Percentiles rank a stretch among this genome's conserved stretches.
phyloP scores from a whole-genome alignment of 2,888 invertebrate species.

The Sphaerophoria taeniata region DNA sequence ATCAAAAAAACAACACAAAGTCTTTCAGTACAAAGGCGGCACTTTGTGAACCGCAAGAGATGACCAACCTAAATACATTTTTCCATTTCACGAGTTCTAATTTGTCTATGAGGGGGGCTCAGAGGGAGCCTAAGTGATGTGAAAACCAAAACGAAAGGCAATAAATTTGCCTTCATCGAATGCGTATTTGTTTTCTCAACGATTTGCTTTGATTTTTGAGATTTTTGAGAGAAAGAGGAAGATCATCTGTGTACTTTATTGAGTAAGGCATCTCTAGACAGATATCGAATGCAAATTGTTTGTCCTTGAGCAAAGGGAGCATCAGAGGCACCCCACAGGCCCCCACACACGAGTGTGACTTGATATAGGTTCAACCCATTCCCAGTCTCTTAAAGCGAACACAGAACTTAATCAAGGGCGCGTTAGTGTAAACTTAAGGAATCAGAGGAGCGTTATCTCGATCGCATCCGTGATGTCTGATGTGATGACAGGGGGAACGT shows the following conservation, averaged over 20 bases:
- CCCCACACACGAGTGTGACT: slow-evolving; percentile 29
- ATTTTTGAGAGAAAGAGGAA: slow-evolving; percentile 6
- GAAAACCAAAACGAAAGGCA: slow-evolving; percentile 24
- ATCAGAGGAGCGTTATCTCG: no score
- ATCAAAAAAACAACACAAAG: no score
- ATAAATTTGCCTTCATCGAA: slow-evolving; percentile 56
- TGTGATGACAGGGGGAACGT: no score
- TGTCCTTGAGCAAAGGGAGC: slow-evolving; percentile 20
- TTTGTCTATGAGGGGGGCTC: background rate
- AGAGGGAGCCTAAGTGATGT: background rate
- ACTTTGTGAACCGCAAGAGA: no score
- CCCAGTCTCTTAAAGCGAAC: background rate
- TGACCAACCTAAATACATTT: no score
- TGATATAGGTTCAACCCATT: slow-evolving; percentile 16
- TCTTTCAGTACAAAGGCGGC: no score
- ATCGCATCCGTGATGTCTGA: no score
- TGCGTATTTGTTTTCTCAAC: slow-evolving; percentile 62
- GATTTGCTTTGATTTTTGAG: slow-evolving; percentile 43
- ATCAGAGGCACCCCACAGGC: no score
- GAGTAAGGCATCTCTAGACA: slow-evolving; percentile 1
- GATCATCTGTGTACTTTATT: slow-evolving; percentile 3
- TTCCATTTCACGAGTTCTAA: no score
- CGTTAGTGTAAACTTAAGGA: background rate
- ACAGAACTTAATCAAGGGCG: background rate
- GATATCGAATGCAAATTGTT: slow-evolving; percentile 14